Base-by-base conservation (phyloP, 2,888 invertebrate species). In the Balanococcus diminutus region DNA sequence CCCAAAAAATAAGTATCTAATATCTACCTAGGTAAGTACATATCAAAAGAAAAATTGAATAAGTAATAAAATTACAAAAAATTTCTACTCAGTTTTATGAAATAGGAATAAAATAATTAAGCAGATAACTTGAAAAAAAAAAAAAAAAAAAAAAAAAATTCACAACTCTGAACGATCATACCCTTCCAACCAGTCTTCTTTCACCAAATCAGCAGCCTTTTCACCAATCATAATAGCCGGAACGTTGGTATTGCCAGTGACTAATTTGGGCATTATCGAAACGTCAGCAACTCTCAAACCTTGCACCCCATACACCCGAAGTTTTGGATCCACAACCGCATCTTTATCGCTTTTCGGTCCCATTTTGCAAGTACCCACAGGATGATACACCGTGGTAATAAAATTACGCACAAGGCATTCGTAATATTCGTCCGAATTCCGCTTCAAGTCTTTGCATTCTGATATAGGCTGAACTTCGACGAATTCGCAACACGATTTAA, bases 291-390 rank as follows among this genome's bases (percentile, higher is more conserved):
- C 84, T 22, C 84, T 72, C 36, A 92, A 88, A n/a, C 89, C 89
- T 28, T 90, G 89, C 4, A 90, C 75, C 0, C 91, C 90, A n/a
- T 87, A 87, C n/a, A 89, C 88, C 36, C 88, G 88, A 84, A 56
- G 87, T 19, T 87, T 86, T 8, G 88, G 86, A 82, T 89, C 89
- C 0, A 89, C 89, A 8, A 89, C 89, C 1, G 88, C 87, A 6
- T 87, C 87, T n/a, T 88, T 87, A 83, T 89, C 89, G 19, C 56
- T 84, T 3, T 56, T 39, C 16, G 86, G 86, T 0, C 91, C 92
- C 91, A 92, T 92, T 88, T 90, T 90, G 88, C 90, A 90, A 0
- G 91, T 91, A 87, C 91, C 91, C 0, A 91, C 91, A 3, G 92
- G 91, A 88, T 92, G 92, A 88, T 92, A 92, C 16, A 84, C 25